Evolutionary conservation across 2,888 invertebrate species (phyloP), one percentile per base, ranked within the genome.

Genomic region (Parthenolecanium corni): DNA sequence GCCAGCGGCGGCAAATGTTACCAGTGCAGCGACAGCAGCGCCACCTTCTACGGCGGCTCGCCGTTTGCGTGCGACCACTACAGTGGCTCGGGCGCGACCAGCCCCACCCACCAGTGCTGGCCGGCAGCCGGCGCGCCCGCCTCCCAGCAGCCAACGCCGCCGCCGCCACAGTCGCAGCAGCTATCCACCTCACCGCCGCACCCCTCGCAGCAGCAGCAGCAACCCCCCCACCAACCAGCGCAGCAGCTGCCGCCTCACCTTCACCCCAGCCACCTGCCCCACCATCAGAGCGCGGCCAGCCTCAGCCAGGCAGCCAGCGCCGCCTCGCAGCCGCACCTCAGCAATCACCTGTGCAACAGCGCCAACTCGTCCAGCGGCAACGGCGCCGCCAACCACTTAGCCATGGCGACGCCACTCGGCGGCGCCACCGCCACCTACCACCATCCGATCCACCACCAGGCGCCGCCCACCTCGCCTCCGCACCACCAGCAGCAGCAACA

Each of bases 1-100:
- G 53, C 63, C 25, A n/a, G n/a, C n/a, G n/a, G n/a, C n/a, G 63
- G 63, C 18, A 63, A 63, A 53, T 63, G 63, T 53, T 63, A 63
- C 53, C 63, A 63, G 36, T 63, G 63, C 54, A 54, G 36, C 38
- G 47, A 52, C 21, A 16, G 25, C 44, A 24, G 21, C 11, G n/a
- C n/a, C n/a, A 36, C 47, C 9, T 63, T 47, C 9, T 63, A 63
- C 54, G 25, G 46, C 14, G 36, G 18, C n/a, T 42, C 42, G 47
- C 18, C 38, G 36, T 53, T 47, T 53, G 47, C 53, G 9, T 53
- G 53, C 63, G 63, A 63, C 25, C 63, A 63, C 24, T 63, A 63
- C 38, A 62, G 21, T 53, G 53, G 31, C 46, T 23, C 61, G 38
- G 49, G 49, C 38, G 23, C 38, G 21, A 61, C n/a, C 24, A 31